Evolutionary conservation across 2,888 invertebrate species (phyloP), one percentile per base, ranked within the genome.

Genomic region (Parelbella ahira): DNA sequence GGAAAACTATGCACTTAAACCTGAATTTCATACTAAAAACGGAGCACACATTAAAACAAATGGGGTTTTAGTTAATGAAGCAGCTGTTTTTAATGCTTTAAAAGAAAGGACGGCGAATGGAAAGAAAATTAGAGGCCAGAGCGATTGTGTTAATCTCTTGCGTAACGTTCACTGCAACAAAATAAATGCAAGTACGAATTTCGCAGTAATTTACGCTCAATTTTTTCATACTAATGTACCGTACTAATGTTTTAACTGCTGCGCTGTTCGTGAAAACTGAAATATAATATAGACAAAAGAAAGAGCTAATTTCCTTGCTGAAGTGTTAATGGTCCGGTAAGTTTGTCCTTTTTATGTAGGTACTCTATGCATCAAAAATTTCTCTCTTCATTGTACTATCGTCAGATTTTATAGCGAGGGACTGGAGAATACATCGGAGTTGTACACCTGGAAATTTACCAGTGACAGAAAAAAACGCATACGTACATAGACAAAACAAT

Each of bases 21-120:
- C 18, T 29, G 42, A 23, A 23, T 42, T 42, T 34, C 15, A 27
- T 11, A 28, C 41, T 33, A 13, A 21, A 8, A 34, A 25, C 9
- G 33, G 34, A 21, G 29, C 28, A 34, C 27, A 34, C 42, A 42
- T 42, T 42, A 42, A 34, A 42, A 23, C 34, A 28, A 42, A 42
- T 42, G 34, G 28, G 21, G 28, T 42, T 42, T 42, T 42, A 42
- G 42, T 34, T 42, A 42, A 18, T 28, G 42, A 28, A 34, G 28
- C 42, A 42, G 42, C 42, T 34, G 42, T 28, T 34, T 41, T 42
- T 41, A 42, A 42, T 42, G 28, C 34, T 30, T 28, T 42, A 34
- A 42, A 42, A 42, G 42, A 42, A 42, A 28, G 38, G 15, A 15
- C 34, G 13, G 41, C 33, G 33, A 33, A 41, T 41, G 42, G 28